phyloP scores from a whole-genome alignment of 2,797 vertebrate species.

The Pampus argenteus region DNA sequence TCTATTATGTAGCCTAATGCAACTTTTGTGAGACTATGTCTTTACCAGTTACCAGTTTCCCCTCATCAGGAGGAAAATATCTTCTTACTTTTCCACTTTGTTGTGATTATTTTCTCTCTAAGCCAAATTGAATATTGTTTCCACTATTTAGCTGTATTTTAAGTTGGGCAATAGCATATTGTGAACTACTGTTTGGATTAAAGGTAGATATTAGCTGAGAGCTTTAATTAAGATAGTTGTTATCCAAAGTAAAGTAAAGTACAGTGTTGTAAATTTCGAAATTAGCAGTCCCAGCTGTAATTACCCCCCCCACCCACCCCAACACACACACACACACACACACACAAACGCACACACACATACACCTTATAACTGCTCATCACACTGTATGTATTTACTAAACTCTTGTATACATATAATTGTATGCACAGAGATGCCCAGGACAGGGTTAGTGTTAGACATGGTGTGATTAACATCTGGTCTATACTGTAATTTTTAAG shows the following conservation, averaged over 20 bases:
- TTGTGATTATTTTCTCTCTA: constrained; percentile 51
- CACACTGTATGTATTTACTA: constrained; percentile 50
- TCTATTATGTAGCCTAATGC: constrained; percentile 77
- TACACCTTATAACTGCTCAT: constrained; percentile 55
- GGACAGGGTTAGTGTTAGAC: constrained; percentile 42
- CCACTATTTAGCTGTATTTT: constrained; percentile 60
- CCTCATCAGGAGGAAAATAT: constrained; percentile 36
- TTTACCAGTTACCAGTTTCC: constrained; percentile 59
- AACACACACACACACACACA: too few species aligned
- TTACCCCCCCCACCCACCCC: too few species aligned
- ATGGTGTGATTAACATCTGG: constrained; percentile 62
- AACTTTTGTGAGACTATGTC: constrained; percentile 64
- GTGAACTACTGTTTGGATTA: constrained; percentile 57
- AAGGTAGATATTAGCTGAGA: constrained; percentile 57
- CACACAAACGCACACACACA: too few species aligned
- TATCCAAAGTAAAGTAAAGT: constrained; percentile 71
- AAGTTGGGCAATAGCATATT: constrained; percentile 54
- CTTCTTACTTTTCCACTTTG: constrained; percentile 44
- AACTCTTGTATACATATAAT: constrained; percentile 52
- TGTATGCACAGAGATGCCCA: constrained; percentile 51
- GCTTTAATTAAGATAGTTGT: constrained; percentile 68
- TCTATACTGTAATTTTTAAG: constrained; percentile 64
- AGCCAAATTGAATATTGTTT: constrained; percentile 55
- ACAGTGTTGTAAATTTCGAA: constrained; percentile 60
- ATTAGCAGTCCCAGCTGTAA: constrained; percentile 36